Conservation (phyloP, 2,888 invertebrate genomes). For the Deilephila porcellus region DNA sequence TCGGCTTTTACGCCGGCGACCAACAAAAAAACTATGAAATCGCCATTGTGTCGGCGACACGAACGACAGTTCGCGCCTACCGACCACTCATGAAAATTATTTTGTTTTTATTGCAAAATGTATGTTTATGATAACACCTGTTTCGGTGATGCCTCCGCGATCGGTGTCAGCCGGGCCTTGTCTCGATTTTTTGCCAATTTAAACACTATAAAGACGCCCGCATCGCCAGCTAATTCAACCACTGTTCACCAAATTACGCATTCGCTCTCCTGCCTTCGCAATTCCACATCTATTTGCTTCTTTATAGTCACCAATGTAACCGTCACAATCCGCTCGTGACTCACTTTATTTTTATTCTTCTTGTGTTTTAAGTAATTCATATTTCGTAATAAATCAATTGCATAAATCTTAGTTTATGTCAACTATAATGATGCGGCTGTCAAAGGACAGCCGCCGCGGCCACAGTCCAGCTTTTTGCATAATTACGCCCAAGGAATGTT, state of each 20-base stretch:
- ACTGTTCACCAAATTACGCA: constrained; percentile 80
- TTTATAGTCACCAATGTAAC: constrained; percentile 29
- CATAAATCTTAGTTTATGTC: constrained; percentile 81
- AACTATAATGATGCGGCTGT: constrained; percentile 80
- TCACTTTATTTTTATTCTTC: background rate
- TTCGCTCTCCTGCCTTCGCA: constrained; percentile 47
- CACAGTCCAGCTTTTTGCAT: constrained; percentile 83
- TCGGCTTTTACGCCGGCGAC: constrained; percentile 79
- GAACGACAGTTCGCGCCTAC: constrained; percentile 83
- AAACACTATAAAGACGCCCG: constrained; percentile 83
- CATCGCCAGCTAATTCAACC: constrained; percentile 82
- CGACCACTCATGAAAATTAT: constrained; percentile 84
- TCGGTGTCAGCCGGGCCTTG: constrained; percentile 81
- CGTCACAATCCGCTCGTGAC: constrained; percentile 18
- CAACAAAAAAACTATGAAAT: constrained; percentile 77
- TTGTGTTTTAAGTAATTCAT: constrained; percentile 62
- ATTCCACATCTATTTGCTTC: constrained; percentile 8
- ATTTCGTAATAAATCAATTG: constrained; percentile 76
- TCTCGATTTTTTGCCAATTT: constrained; percentile 84
- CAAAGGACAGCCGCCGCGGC: constrained; percentile 79
- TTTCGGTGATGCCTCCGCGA: constrained; percentile 83
- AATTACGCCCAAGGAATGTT: constrained; percentile 80
- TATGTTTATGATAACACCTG: constrained; percentile 86
- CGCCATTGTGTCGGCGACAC: constrained; percentile 84
- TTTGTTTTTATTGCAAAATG: constrained; percentile 84